Percentiles rank a stretch among this genome's conserved stretches.
phyloP scores from a whole-genome alignment of 1,140 invertebrate species.

The Galleria mellonella region DNA sequence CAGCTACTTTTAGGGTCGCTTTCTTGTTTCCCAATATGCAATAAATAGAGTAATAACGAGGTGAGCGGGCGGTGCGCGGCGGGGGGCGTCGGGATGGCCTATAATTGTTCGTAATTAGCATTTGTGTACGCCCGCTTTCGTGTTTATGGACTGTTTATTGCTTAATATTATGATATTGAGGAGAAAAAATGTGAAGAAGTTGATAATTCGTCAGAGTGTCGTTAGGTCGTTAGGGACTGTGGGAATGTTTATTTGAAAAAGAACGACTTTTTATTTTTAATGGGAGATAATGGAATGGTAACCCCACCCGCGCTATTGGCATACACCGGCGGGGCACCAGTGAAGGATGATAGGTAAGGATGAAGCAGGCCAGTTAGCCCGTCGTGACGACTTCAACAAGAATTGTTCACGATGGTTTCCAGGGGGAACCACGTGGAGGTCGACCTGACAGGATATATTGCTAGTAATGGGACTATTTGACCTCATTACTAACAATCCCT shows the following conservation, averaged over 20 bases:
- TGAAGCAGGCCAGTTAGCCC: too few relatives aligned
- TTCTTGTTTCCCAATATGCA: constrained; percentile 56
- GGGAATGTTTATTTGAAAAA: not conserved
- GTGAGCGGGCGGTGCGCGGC: constrained; percentile 17
- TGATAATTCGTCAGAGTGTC: not conserved
- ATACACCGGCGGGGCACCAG: too few relatives aligned
- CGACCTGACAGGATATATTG: too few relatives aligned
- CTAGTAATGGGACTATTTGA: too few relatives aligned
- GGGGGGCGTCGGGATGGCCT: constrained; percentile 27
- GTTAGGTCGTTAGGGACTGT: not conserved
- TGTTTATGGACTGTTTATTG: constrained; percentile 58
- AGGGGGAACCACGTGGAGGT: too few relatives aligned
- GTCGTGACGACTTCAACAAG: too few relatives aligned
- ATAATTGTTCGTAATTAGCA: constrained; percentile 59
- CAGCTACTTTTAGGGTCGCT: constrained; percentile 15
- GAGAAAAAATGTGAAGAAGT: not conserved
- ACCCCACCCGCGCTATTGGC: too few relatives aligned
- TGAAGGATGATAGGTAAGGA: too few relatives aligned
- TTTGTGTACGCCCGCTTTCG: constrained; percentile 16
- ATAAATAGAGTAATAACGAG: constrained; percentile 44
- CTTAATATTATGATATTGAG: constrained; percentile 35
- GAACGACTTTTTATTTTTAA: too few relatives aligned
- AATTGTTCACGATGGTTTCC: too few relatives aligned
- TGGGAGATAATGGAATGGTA: too few relatives aligned
- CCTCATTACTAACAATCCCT: too few relatives aligned